Conservation (phyloP, 2,113 vertebrate genomes). For the Aspidoscelis tigris region DNA sequence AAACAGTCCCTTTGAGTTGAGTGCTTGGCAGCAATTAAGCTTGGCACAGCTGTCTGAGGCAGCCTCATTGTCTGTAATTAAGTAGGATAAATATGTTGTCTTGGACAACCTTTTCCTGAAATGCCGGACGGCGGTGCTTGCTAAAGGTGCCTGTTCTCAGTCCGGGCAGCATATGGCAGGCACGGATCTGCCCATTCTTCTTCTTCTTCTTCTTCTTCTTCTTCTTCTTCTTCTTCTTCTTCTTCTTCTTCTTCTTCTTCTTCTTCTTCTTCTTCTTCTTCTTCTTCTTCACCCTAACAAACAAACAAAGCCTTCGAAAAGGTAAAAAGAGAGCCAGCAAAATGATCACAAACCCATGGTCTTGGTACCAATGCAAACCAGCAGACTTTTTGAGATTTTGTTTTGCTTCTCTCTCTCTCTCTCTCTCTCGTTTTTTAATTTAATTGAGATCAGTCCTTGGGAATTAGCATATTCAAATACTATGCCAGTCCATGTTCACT, state of each 20-base stretch:
- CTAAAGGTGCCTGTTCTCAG: not conserved
- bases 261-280: too few relatives aligned
- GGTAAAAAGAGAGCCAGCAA: not conserved
- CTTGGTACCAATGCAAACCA: not conserved
- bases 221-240: too few relatives aligned
- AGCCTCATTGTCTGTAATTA: slow-evolving; percentile 34
- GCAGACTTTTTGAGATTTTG: not conserved
- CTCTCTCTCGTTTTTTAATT: too few relatives aligned
- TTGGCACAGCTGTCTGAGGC: slow-evolving; percentile 32
- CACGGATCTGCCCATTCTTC: too few relatives aligned
- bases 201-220: too few relatives aligned
- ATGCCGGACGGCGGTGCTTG: not conserved
- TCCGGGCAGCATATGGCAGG: not conserved
- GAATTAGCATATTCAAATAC: too few relatives aligned
- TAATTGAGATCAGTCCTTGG: too few relatives aligned
- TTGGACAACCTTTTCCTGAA: slow-evolving; percentile 22
- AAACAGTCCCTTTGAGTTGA: slow-evolving; percentile 13
- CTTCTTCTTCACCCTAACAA: too few relatives aligned
- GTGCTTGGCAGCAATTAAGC: not conserved
- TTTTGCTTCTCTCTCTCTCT: not conserved
- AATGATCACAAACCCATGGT: not conserved
- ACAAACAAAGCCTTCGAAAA: not conserved
- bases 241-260: too few relatives aligned
- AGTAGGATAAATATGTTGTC: slow-evolving; percentile 40
- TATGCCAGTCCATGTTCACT: too few relatives aligned